Percentiles rank a stretch among this genome's conserved stretches.
Conservation (phyloP, 2,113 vertebrate genomes). For the Scomber colias region DNA sequence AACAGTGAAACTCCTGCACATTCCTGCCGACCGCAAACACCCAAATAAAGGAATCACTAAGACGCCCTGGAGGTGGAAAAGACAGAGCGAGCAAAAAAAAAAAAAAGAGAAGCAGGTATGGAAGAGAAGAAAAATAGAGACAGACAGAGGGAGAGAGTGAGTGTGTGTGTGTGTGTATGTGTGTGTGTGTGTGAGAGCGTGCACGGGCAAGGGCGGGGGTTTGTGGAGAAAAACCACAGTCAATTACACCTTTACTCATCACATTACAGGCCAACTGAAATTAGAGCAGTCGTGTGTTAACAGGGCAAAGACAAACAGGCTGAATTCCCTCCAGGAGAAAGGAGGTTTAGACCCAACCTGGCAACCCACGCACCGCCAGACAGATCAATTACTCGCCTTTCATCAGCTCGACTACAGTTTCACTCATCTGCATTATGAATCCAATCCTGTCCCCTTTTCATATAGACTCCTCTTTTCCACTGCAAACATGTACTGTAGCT, state of each 20-base stretch:
- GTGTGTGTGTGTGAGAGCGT: not conserved
- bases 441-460: not conserved
- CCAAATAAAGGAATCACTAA: constrained; percentile 44
- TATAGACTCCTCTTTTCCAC: not conserved
- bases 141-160: not conserved
- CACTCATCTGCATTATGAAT: constrained; percentile 30
- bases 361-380: constrained; percentile 33
- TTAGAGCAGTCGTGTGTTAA: constrained; percentile 68
- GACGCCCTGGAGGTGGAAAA: constrained; percentile 29
- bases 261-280: constrained; percentile 63
- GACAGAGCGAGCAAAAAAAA: not conserved
- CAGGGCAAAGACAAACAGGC: constrained; percentile 66
- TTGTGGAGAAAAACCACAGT: constrained; percentile 55
- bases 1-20: constrained; percentile 17
- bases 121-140: constrained; percentile 11
- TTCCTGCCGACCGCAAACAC: constrained; percentile 45
- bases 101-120: constrained; percentile 13
- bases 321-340: constrained; percentile 44
- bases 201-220: constrained; percentile 20
- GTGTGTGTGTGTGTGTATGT: not conserved
- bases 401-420: constrained; percentile 33
- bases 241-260: constrained; percentile 73
- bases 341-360: constrained; percentile 41
- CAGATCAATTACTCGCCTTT: constrained; percentile 60
- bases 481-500: not conserved